Evolutionary conservation across 2,797 vertebrate genomes (phyloP), one percentile per base, ranked within the genome.

Genomic region (Decapterus maruadsi): DNA sequence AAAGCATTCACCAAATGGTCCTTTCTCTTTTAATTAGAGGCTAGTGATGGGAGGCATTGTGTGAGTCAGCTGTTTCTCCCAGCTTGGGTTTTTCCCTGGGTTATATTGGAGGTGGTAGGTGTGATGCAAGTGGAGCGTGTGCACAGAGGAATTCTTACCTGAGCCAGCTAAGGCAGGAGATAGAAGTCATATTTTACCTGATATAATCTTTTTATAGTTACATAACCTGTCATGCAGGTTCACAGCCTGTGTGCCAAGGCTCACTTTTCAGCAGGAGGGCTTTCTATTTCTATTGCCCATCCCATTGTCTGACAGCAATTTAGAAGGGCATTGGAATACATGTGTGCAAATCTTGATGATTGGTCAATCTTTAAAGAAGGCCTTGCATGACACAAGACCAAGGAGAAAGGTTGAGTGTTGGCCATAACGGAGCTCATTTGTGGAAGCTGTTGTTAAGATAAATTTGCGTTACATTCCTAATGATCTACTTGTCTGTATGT

Each of bases 41-140:
- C 54, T 48, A 26, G 66, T 54, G 67, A 81, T 82, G 77, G 70
- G 70, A 82, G 66, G 62, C 67, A 42, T 60, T 29, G 66, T 31
- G 51, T 88, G 83, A 88, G 85, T 90, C 90, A 90, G 87, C 90
- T 53, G 87, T 82, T 85, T 84, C 62, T 68, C 60, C 72, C 55
- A 77, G 75, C 58, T 55, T 69, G 62, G 72, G 57, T 38, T 78
- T 81, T 72, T 46, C 60, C 76, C 54, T 53, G n/a, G 29, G 56
- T 80, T 71, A 55, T 61, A 67, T 45, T 20, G 14, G 65, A 78
- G 53, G 51, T 45, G 63, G 69, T 65, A 75, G 70, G 79, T 65
- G 65, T 65, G 77, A 78, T 69, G 42, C 29, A 40, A 20, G 50
- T 4, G n/a, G 57, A 38, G 26, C 34, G 54, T 13, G 66, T 56